Evolutionary conservation across 2,888 invertebrate species (phyloP), one percentile per base, ranked within the genome.

Genomic region (Eupithecia pulchellata): DNA sequence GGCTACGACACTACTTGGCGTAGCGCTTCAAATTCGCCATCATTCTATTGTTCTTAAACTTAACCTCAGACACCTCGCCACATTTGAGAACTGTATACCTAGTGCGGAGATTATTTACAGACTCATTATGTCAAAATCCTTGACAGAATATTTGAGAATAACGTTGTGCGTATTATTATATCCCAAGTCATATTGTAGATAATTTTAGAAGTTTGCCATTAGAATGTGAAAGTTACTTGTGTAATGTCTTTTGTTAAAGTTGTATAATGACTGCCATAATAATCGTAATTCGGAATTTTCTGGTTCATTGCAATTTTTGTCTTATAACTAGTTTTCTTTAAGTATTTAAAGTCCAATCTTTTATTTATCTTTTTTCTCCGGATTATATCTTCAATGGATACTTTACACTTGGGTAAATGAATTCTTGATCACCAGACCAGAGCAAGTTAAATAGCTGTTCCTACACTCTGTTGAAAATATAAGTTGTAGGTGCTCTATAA

Each of bases 221-320:
- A 8, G 58, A 58, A 34, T 6, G 25, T 62, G 27, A 27, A 62
- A 39, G 60, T 11, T n/a, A 39, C 20, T 42, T 42, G 14, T 62
- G 62, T 62, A 39, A 27, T 39, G 34, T 62, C 39, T 62, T 39
- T 39, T 62, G 36, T 62, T 39, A 20, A 13, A 60, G 58, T 60
- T 60, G 3, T 60, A 17, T 29, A 9, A 58, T 32, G 32, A 8
- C 30, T 32, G 17, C 32, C 17, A 32, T n/a, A 60, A 34, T 60
- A 29, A 27, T 55, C 13, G 52, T 57, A 17, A 25, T 32, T 32
- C n/a, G 4, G 20, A 32, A 30, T 20, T 32, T n/a, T n/a, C 42
- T 8, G n/a, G 17, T 17, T 42, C n/a, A n/a, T n/a, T 2, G 8
- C 4, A 42, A 4, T 42, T 17, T 42, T 42, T 42, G 42, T n/a